A percentile compares a stretch with the other conserved stretches of the same genome.
phyloP scores from a whole-genome alignment of 2,797 vertebrate genomes.

The Scleropages formosus region DNA sequence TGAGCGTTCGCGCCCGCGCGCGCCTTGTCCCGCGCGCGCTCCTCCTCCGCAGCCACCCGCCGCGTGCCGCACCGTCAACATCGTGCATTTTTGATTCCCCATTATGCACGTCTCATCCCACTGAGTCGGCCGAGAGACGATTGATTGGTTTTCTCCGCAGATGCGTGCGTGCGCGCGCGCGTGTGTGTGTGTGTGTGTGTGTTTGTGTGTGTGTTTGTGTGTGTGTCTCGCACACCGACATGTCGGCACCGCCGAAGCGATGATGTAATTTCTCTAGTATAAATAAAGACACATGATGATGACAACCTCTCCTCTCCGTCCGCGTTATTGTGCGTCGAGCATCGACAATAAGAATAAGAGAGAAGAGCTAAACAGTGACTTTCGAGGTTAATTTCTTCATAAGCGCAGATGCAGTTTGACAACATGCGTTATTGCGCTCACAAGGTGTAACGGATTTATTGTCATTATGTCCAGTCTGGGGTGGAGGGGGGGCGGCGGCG shows the following conservation, averaged over 20 bases:
- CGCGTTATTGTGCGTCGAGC: constrained; percentile 18
- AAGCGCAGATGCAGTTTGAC: no score
- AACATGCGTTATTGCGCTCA: no score
- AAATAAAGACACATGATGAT: constrained; percentile 15
- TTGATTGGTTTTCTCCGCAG: neutral
- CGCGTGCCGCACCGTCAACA: neutral
- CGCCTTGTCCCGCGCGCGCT: no score
- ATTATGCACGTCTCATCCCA: neutral
- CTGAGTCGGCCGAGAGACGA: no score
- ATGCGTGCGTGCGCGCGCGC: no score
- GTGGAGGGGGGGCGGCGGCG: no score
- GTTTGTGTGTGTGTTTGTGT: no score
- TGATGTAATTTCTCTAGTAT: constrained; percentile 30
- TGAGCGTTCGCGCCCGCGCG: no score
- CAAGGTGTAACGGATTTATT: no score
- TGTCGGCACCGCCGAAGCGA: constrained; percentile 25
- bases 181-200: no score
- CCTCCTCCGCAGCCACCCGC: constrained; percentile 15
- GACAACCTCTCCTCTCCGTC: constrained; percentile 11
- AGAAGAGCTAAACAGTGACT: neutral
- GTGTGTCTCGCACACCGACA: constrained; percentile 5
- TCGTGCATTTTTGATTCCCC: constrained; percentile 20
- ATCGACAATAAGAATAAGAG: constrained; percentile 7
- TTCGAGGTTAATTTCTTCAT: no score
- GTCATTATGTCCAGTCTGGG: no score